Conservation (phyloP, 2,888 invertebrate species). For the Flexamia atlantica region DNA sequence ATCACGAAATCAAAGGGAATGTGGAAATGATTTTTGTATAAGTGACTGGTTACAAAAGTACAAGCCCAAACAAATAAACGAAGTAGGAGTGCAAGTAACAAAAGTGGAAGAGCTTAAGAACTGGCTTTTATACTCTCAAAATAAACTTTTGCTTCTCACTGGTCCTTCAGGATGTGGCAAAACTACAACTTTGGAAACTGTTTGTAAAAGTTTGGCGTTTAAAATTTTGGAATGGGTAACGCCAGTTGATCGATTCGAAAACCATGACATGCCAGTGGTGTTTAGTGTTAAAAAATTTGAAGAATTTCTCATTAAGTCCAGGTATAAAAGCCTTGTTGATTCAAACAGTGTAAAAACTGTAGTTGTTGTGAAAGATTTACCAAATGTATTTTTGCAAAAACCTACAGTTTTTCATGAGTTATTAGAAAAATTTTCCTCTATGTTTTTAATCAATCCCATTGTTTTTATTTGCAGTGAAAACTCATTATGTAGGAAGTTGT, state of each 20-base stretch:
- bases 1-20: background rate
- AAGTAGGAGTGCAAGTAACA: conserved; percentile 86
- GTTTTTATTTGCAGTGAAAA: conserved; percentile 51
- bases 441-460: conserved; percentile 27
- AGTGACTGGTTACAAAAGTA: conserved; percentile 79
- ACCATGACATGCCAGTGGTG: background rate
- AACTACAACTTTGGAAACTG: conserved; percentile 83
- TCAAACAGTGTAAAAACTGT: background rate
- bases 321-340: conserved; percentile 31
- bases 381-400: conserved; percentile 48
- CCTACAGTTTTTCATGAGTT: conserved; percentile 41
- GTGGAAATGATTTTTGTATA: background rate
- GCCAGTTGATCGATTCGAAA: conserved; percentile 79
- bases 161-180: conserved; percentile 94
- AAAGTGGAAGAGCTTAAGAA: conserved; percentile 85
- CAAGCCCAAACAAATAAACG: conserved; percentile 78
- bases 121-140: conserved; percentile 78
- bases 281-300: conserved; percentile 41
- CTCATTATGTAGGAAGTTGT: conserved; percentile 21
- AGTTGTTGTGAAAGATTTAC: conserved; percentile 54
- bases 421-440: conserved; percentile 2
- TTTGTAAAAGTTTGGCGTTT: conserved; percentile 81
- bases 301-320: conserved; percentile 42
- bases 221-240: conserved; percentile 90
- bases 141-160: conserved; percentile 79